Conservation (phyloP, 2,797 vertebrate species). For the Trachops cirrhosus region DNA sequence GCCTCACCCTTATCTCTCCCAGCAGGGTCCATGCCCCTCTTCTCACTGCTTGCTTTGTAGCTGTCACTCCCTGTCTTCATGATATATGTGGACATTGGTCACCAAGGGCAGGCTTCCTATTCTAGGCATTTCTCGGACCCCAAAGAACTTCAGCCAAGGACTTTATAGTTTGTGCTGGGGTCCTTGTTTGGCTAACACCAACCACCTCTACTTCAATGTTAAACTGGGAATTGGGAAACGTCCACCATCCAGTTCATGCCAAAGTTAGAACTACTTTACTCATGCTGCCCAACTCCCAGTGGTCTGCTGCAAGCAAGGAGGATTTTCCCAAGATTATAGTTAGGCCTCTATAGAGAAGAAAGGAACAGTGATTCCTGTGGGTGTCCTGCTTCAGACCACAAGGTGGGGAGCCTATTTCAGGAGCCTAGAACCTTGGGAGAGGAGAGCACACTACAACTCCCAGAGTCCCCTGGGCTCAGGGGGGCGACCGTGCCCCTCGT, state of each 20-base stretch:
- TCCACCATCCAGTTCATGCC: background rate
- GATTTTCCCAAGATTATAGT: background rate
- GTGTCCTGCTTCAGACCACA: background rate
- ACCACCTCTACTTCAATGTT: background rate
- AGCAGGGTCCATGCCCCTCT: background rate
- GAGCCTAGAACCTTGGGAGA: fast-evolving
- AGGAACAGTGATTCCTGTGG: background rate
- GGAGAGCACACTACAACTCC: conserved; percentile 65
- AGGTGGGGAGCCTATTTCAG: too few relatives aligned
- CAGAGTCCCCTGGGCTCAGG: background rate
- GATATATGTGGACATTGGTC: background rate
- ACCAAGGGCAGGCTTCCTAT: background rate
- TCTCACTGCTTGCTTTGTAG: background rate
- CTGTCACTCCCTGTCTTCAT: background rate
- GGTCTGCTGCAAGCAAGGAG: background rate
- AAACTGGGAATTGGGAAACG: background rate
- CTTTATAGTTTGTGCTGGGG: background rate
- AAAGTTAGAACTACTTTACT: background rate
- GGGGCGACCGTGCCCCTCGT: background rate
- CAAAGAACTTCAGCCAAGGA: background rate
- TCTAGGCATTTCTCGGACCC: background rate
- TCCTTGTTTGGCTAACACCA: background rate
- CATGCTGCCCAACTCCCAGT: background rate
- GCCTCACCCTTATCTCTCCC: background rate
- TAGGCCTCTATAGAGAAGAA: background rate